Evolutionary conservation across 2,113 vertebrate species (phyloP).

Genomic region (Mirza zaza): DNA sequence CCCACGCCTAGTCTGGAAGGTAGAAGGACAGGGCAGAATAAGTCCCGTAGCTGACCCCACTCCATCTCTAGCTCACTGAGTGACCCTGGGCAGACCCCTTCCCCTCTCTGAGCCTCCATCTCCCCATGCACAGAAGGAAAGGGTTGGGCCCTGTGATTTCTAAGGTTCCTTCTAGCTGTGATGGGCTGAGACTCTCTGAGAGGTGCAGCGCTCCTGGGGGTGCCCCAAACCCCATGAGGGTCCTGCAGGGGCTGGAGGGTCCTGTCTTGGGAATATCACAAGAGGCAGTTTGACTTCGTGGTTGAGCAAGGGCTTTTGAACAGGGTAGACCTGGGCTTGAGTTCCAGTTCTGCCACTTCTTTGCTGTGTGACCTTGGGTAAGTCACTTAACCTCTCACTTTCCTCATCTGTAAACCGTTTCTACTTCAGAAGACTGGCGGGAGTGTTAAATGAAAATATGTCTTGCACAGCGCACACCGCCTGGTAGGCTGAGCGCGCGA

Average conservation of each 20-base stretch:
- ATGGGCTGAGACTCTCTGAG: background rate
- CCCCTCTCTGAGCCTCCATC: background rate
- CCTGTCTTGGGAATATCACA: background rate
- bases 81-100: background rate
- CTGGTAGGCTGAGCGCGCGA: background rate
- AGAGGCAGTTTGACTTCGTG: rapidly evolving
- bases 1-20: background rate
- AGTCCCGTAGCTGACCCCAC: background rate
- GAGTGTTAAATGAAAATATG: background rate
- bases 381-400: conserved; percentile 25
- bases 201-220: background rate
- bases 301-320: background rate
- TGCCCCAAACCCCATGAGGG: background rate
- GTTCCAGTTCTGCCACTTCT: background rate
- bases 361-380: conserved; percentile 4
- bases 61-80: background rate
- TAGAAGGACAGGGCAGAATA: background rate
- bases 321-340: background rate
- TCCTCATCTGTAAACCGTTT: background rate
- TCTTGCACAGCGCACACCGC: background rate
- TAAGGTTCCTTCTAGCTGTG: background rate
- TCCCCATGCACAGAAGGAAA: background rate
- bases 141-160: background rate
- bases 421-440: background rate
- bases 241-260: background rate